phyloP scores from a whole-genome alignment of 2,113 vertebrate species.

The Antechinus flavipes region DNA sequence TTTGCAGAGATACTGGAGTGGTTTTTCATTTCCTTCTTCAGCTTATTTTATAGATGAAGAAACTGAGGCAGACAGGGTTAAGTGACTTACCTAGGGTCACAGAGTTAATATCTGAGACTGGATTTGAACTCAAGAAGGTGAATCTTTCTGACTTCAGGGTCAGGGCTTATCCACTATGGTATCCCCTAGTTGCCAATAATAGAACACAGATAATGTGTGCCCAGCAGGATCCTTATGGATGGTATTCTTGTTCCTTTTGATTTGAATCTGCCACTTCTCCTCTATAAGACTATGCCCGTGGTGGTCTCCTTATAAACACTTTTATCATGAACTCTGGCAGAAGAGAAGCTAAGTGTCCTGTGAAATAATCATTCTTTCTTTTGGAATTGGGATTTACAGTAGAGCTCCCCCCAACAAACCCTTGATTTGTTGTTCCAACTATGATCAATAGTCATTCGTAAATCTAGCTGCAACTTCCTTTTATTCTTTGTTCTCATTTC shows the following conservation, averaged over 20 bases:
- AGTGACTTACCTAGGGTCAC: no score
- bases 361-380: not conserved
- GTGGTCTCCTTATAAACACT: not conserved
- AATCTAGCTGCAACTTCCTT: not conserved
- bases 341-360: not conserved
- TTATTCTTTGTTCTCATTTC: not conserved
- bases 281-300: not conserved
- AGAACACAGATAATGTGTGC: not conserved
- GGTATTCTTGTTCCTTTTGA: not conserved
- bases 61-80: no score
- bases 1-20: no score
- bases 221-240: not conserved
- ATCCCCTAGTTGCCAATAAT: no score
- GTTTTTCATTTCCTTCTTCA: no score
- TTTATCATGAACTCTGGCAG: not conserved
- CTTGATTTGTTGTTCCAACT: not conserved
- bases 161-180: no score
- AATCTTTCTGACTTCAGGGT: no score
- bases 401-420: no score
- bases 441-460: not conserved
- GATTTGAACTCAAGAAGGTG: no score
- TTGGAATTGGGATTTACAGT: not conserved
- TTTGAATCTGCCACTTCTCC: not conserved
- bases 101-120: no score
- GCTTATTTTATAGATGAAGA: no score